Evolutionary conservation across 2,888 invertebrate genomes (phyloP).

Genomic region (Drosophila anomelani): DNA sequence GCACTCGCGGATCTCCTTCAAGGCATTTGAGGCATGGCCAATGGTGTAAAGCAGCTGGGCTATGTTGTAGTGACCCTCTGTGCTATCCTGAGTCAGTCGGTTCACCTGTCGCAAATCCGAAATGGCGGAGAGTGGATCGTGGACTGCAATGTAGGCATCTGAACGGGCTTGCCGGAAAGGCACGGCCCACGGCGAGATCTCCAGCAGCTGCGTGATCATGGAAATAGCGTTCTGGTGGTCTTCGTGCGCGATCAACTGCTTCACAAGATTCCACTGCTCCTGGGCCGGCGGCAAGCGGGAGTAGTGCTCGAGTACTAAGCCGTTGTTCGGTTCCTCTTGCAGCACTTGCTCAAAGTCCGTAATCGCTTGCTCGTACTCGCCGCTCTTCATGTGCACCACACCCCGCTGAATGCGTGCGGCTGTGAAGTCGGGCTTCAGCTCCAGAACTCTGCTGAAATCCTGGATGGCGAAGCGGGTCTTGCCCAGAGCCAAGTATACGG

Average conservation of each 20-base stretch:
- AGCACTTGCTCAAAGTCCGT: constrained; percentile 93
- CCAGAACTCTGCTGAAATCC: constrained; percentile 96
- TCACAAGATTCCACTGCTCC: constrained; percentile 88
- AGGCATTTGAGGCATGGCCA: constrained; percentile 95
- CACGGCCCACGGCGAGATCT: constrained; percentile 95
- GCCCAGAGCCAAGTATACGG: constrained; percentile 97
- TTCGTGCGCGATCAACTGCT: constrained; percentile 87
- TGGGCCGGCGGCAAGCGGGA: constrained; percentile 88
- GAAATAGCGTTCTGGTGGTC: constrained; percentile 87
- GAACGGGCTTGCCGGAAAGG: constrained; percentile 93
- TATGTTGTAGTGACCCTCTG: constrained; percentile 89
- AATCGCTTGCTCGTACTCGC: constrained; percentile 92
- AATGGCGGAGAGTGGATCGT: constrained; percentile 94
- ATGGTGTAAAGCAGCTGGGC: constrained; percentile 93
- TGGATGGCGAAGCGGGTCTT: constrained; percentile 97
- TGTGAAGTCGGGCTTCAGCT: constrained; percentile 97
- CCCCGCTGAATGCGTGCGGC: constrained; percentile 94
- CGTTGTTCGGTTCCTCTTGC: constrained; percentile 90
- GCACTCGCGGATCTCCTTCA: constrained; percentile 98
- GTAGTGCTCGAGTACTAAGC: constrained; percentile 90
- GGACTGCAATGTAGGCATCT: constrained; percentile 91
- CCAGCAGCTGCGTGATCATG: constrained; percentile 88
- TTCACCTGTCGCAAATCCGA: constrained; percentile 95
- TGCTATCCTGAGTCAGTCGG: constrained; percentile 96
- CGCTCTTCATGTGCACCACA: constrained; percentile 95